Base-by-base conservation (phyloP, 2,113 vertebrate genomes). In the Eudyptes chrysolophus region DNA sequence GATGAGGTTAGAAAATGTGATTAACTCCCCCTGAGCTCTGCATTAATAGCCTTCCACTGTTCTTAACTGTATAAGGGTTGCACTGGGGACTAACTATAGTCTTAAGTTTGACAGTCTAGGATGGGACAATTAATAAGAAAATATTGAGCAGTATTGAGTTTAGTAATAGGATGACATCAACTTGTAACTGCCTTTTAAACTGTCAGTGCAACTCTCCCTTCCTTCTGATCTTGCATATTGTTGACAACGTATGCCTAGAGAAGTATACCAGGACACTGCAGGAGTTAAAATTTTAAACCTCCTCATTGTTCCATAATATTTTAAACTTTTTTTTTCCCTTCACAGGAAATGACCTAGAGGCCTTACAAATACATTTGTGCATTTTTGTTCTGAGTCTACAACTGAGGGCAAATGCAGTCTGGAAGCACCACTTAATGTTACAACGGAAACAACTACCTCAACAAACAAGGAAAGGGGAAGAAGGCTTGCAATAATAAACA, bases 311-410 rank as follows among this genome's bases (percentile, higher is more conserved):
- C 90, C 82, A 36, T 98, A 97, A 98, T 77, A 48, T 96, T 93
- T 81, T 78, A 97, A 91, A 95, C 60, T 68, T 77, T 81, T 57
- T 97, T 92, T 69, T 83, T 36, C 76, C 96, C 80, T 92, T 94
- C 44, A 97, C 98, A 99, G 99, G 99, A 99, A 99, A 99, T 99
- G 99, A 99, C 99, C 99, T 99, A 99, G 99, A 99, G 99, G 99
- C 99, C 99, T 99, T 99, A 99, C 98, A 98, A 98, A 98, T 99
- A 98, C 98, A 98, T 98, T 98, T 97, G 98, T 98, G 98, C 98
- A 98, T 98, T 99, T 98, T 98, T 98, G 94, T 98, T 99, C 97
- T 93, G 98, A 98, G 98, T 97, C 96, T 97, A 98, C 98, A 97
- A 96, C 96, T 96, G 98, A 98, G 93, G 98, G 98, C 97, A 97